Evolutionary conservation across 2,888 invertebrate species (phyloP).

Genomic region (Cryptocephalus primarius): DNA sequence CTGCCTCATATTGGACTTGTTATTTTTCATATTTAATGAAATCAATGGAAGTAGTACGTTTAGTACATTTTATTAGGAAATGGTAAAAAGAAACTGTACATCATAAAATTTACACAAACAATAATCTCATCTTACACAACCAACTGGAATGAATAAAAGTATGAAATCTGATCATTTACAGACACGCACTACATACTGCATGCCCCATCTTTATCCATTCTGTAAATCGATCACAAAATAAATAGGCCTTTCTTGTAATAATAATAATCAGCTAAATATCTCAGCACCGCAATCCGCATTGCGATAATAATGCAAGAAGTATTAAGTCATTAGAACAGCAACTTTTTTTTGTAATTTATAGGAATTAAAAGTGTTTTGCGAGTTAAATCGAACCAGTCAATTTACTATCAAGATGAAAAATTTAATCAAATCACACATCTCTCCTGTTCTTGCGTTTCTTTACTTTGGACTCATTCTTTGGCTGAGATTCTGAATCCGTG

Average conservation of each 20-base stretch:
- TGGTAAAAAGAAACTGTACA: slow-evolving; percentile 14
- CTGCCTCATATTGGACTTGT: too few relatives aligned
- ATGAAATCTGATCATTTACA: background rate
- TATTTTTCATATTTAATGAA: too few relatives aligned
- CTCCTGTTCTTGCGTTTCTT: slow-evolving; percentile 21
- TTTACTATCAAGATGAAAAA: background rate
- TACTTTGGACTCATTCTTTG: background rate
- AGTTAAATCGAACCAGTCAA: background rate
- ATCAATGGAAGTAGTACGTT: background rate
- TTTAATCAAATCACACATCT: slow-evolving; percentile 15
- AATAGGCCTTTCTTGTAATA: too few relatives aligned
- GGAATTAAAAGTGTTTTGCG: too few relatives aligned
- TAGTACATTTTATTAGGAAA: slow-evolving; percentile 11
- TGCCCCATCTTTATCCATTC: slow-evolving; percentile 1
- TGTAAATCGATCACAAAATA: background rate
- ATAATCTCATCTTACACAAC: slow-evolving; percentile 8
- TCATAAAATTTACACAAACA: slow-evolving; percentile 9
- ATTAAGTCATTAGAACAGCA: too few relatives aligned
- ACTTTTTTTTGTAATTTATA: too few relatives aligned
- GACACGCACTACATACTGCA: too few relatives aligned
- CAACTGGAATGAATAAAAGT: slow-evolving; percentile 11
- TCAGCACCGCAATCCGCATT: too few relatives aligned
- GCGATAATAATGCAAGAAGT: too few relatives aligned
- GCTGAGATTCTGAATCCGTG: slow-evolving; percentile 9
- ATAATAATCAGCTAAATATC: too few relatives aligned